A percentile compares a stretch with the other conserved stretches of the same genome.
Conservation (phyloP, 2,888 invertebrate species). For the Athalia circularis region DNA sequence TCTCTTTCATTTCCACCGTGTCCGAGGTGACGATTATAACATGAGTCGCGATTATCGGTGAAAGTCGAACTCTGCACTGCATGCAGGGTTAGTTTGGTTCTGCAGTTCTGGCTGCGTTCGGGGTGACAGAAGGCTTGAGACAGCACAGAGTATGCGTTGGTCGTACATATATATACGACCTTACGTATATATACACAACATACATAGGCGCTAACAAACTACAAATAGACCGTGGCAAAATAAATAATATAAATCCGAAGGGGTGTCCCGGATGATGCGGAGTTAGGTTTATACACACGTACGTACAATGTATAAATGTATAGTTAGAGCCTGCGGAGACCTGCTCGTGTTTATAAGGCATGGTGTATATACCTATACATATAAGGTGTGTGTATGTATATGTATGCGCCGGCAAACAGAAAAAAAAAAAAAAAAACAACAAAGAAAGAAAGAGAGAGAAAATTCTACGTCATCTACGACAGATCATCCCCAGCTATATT, state of each 20-base stretch:
- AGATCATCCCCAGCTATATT: constrained; percentile 44
- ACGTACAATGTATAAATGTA: neutral
- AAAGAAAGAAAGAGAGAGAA: neutral
- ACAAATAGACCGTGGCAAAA: constrained; percentile 52
- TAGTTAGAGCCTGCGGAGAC: neutral
- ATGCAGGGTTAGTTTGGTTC: too few relatives aligned
- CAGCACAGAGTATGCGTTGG: neutral
- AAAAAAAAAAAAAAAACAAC: neutral
- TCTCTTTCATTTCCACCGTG: too few relatives aligned
- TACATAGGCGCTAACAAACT: constrained; percentile 52
- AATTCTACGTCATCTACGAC: constrained; percentile 23
- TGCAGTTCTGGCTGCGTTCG: too few relatives aligned
- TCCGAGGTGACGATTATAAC: too few relatives aligned
- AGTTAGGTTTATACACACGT: neutral
- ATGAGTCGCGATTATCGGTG: too few relatives aligned
- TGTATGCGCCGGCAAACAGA: neutral
- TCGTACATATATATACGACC: neutral
- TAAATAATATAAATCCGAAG: constrained; percentile 52
- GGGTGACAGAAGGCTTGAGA: constrained; percentile 33
- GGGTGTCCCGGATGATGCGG: neutral
- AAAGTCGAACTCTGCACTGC: too few relatives aligned
- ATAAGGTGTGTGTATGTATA: too few relatives aligned
- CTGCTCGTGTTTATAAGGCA: neutral
- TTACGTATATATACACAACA: neutral
- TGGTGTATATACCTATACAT: too few relatives aligned